Conservation (phyloP, 2,113 vertebrate species). For the Actinemys pallida region DNA sequence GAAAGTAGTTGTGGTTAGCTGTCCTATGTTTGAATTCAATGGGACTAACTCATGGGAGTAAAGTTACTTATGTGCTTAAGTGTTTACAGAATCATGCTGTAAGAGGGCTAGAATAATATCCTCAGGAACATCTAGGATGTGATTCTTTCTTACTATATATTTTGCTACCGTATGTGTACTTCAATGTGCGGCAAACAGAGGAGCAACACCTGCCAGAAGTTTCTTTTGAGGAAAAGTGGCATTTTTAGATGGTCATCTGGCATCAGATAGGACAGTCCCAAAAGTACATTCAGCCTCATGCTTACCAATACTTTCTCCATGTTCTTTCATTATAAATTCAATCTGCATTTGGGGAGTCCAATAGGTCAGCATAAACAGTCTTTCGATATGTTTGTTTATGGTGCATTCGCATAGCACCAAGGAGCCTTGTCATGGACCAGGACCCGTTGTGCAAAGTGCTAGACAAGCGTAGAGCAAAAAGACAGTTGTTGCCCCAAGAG, state of each 20-base stretch:
- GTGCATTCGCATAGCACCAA: too few relatives aligned
- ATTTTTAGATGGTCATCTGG: background rate
- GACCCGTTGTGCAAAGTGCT: too few relatives aligned
- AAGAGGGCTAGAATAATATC: background rate
- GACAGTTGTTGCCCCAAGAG: too few relatives aligned
- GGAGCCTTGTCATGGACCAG: too few relatives aligned
- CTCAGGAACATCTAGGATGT: conserved; percentile 11
- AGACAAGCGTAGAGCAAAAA: too few relatives aligned
- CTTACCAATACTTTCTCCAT: background rate
- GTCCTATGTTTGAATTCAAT: conserved; percentile 36
- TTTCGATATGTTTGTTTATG: background rate
- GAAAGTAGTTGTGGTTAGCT: conserved; percentile 34
- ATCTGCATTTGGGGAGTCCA: background rate
- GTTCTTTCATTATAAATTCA: background rate
- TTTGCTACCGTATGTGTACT: background rate
- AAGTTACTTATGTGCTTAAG: background rate
- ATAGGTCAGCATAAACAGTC: background rate
- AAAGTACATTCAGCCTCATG: background rate
- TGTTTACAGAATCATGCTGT: conserved; percentile 25
- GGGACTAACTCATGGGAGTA: background rate
- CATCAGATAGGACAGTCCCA: background rate
- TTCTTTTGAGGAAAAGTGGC: background rate
- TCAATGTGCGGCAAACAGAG: background rate
- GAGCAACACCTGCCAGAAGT: background rate
- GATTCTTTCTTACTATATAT: background rate